phyloP scores from a whole-genome alignment of 2,888 invertebrate species.

The Meliscaeva auricollis region DNA sequence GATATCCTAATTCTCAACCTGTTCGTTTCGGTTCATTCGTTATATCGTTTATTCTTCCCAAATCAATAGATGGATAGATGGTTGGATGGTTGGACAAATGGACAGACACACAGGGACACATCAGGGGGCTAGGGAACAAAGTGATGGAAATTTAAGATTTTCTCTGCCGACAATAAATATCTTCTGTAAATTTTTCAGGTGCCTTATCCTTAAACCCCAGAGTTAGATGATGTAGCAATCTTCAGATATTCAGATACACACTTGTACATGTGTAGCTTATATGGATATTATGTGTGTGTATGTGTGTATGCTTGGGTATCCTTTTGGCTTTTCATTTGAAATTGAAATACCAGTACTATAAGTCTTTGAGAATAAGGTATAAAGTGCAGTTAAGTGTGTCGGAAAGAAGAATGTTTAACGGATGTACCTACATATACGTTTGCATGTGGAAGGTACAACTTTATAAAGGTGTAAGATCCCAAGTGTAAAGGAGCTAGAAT shows the following conservation, averaged over 20 bases:
- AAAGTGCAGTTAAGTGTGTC: slow-evolving; percentile 61
- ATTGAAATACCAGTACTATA: slow-evolving; percentile 8
- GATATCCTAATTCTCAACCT: slow-evolving; percentile 66
- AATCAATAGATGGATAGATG: slow-evolving; percentile 4
- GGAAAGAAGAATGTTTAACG: slow-evolving; percentile 41
- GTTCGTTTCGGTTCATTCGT: slow-evolving; percentile 61
- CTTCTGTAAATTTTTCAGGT: slow-evolving; percentile 70
- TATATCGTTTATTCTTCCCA: slow-evolving; percentile 11
- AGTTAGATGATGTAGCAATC: slow-evolving; percentile 27
- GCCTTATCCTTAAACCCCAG: slow-evolving; percentile 37
- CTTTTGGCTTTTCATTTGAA: slow-evolving; percentile 19
- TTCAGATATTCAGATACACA: neutral
- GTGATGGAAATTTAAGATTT: slow-evolving; percentile 73
- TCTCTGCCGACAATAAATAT: slow-evolving; percentile 67
- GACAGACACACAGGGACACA: neutral
- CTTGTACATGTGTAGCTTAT: neutral
- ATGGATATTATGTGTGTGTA: neutral
- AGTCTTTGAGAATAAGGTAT: slow-evolving; percentile 29
- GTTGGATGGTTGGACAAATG: neutral
- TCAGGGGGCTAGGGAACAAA: neutral
- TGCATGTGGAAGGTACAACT: neutral
- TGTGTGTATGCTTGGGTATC: neutral
- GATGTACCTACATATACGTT: neutral
- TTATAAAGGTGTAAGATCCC: neutral
- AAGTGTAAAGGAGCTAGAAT: slow-evolving; percentile 37